A percentile compares a stretch with the other conserved stretches of the same genome.
These are phyloP conservation scores for Sapajus apella DNA, from an alignment of 2,113 vertebrate genomes.

Conservation along the genomic window DNA sequence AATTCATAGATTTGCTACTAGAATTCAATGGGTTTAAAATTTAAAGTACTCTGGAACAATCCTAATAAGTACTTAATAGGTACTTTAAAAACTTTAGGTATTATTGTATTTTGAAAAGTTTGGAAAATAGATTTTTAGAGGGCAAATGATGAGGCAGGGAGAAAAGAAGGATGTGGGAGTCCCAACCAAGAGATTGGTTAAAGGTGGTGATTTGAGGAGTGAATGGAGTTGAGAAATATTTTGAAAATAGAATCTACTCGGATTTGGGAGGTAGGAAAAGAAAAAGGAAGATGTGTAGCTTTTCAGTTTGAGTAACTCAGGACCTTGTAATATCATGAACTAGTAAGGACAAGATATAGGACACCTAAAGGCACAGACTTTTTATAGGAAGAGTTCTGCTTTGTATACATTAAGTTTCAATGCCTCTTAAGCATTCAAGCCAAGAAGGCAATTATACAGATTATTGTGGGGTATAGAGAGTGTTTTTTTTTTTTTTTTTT, in stretches of 20 bases:
- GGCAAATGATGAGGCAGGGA: fast-evolving
- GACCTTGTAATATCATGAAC: not conserved
- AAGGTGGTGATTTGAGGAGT: not conserved
- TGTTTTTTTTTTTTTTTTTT: too few species aligned
- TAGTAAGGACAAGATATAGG: not conserved
- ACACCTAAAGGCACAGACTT: not conserved
- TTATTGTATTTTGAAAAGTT: not conserved
- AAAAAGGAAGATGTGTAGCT: not conserved
- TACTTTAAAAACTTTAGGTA: not conserved
- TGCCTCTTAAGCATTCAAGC: not conserved
- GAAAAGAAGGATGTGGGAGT: not conserved
- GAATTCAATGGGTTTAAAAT: not conserved
- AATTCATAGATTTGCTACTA: not conserved
- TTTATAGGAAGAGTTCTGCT: not conserved
- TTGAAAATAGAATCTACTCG: not conserved
- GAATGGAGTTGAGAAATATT: not conserved
- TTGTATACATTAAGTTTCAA: not conserved
- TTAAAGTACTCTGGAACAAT: not conserved
- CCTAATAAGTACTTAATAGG: not conserved
- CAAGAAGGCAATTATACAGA: not conserved
- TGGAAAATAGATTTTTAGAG: not conserved
- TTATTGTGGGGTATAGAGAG: not conserved
- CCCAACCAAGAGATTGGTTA: not conserved
- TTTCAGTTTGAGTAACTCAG: not conserved
- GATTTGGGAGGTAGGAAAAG: not conserved